Base-by-base conservation (phyloP, 2,888 invertebrate genomes). In the Nymphalis c-album region DNA sequence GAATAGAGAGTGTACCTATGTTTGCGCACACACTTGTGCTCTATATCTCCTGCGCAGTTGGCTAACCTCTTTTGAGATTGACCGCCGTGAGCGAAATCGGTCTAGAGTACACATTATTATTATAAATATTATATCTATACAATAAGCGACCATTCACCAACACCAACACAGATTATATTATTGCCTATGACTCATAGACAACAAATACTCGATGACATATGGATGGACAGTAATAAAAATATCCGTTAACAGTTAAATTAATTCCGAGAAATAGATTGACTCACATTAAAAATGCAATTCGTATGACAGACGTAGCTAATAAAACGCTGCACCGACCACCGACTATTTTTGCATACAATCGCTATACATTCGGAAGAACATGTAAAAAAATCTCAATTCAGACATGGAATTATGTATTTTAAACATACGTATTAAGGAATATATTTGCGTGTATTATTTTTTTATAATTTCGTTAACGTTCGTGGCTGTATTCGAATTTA, bases 291-390 rank as follows among this genome's bases (percentile, higher is more conserved):
- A 69, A 71, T 71, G 73, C 73, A 69, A 76, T 77, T 76, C 69
- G 69, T 73, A 78, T 78, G 73, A 55, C 3, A 69, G 67, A 60
- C 71, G 73, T 71, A 75, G 79, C 76, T 76, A 81, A 83, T 83
- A 81, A 80, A 77, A 62, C 69, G 76, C 72, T 74, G 77, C 74
- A 75, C 72, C 40, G 45, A 57, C 26, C 68, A 78, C 72, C 40
- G 45, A 57, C 26, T 68, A 78, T 74, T 85, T 81, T 86, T 82
- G 86, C 86, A 87, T 86, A 85, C 86, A 87, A 86, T 85, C 78
- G 80, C 31, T 50, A 55, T 40, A 62, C 55, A 57, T 45, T 51
- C 61, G 46, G 51, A 17, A 62, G 46, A 31, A 31, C 53, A 57
- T 48, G 13, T 59, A 60, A 63, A 68, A 62, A 59, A 17, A 48